Conservation (phyloP, 2,113 vertebrate genomes). For the Corvus cornix region DNA sequence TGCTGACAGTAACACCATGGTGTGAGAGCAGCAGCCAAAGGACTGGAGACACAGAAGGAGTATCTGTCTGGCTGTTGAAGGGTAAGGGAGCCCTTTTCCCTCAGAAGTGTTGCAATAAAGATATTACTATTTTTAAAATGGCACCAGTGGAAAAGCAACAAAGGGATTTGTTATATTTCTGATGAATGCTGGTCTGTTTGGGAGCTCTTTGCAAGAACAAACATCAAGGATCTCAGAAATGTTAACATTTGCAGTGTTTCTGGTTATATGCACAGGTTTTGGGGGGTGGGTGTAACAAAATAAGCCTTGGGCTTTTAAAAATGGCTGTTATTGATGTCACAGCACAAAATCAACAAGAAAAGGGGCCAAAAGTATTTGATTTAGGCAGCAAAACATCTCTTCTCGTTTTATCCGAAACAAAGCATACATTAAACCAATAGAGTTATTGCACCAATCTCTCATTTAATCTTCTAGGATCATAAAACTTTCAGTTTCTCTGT, state of each 20-base stretch:
- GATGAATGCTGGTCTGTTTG: slow-evolving; percentile 3
- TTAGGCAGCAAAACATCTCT: neutral
- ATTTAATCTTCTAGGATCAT: neutral
- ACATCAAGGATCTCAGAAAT: neutral
- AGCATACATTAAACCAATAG: neutral
- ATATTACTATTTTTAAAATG: slow-evolving; percentile 34
- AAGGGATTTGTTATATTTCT: neutral
- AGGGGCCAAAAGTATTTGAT: neutral
- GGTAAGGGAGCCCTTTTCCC: neutral
- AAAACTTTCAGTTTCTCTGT: neutral
- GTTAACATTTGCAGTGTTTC: slow-evolving; percentile 3
- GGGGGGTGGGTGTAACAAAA: neutral
- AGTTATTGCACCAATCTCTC: neutral
- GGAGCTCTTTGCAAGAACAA: neutral
- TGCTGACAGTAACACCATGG: neutral
- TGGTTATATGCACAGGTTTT: neutral
- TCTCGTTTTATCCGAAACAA: neutral
- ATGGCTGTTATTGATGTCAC: neutral
- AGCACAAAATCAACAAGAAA: neutral
- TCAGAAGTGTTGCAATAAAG: neutral
- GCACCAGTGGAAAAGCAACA: neutral
- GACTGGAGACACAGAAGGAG: neutral
- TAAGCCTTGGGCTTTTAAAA: neutral
- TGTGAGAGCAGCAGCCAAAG: neutral
- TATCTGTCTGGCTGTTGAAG: neutral